Conservation (phyloP, 2,797 vertebrate genomes). For the Anomalospiza imberbis region DNA sequence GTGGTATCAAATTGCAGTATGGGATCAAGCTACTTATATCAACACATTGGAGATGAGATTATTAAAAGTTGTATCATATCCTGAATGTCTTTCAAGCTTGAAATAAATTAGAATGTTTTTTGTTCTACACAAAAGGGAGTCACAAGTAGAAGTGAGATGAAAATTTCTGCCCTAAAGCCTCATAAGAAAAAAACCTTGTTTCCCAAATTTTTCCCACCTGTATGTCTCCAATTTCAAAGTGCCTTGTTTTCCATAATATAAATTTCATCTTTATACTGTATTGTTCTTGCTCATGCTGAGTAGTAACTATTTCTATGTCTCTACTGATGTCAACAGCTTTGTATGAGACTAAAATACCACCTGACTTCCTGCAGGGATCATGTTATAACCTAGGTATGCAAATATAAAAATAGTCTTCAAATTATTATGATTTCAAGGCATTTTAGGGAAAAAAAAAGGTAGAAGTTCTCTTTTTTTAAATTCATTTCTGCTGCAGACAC, state of each 20-base stretch:
- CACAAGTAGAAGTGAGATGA: background rate
- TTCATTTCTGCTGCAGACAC: background rate
- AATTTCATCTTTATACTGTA: background rate
- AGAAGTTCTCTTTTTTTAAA: accelerated
- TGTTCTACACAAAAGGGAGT: background rate
- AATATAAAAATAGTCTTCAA: background rate
- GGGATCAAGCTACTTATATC: background rate
- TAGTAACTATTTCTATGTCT: background rate
- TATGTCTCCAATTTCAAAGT: background rate
- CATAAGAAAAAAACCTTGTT: background rate
- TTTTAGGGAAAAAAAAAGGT: background rate
- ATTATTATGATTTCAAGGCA: background rate
- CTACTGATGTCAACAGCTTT: background rate
- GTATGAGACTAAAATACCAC: background rate
- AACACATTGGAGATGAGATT: background rate
- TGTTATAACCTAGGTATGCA: background rate
- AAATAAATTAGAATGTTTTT: background rate
- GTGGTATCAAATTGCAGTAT: background rate
- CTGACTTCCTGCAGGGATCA: background rate
- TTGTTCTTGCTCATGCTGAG: background rate
- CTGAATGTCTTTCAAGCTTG: background rate
- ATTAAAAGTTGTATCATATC: background rate
- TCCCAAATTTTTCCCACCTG: background rate
- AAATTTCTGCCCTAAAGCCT: background rate
- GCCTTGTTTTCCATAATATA: background rate